Evolutionary conservation across 2,888 invertebrate species (phyloP).

Genomic region (Eumerus sabulonum): DNA sequence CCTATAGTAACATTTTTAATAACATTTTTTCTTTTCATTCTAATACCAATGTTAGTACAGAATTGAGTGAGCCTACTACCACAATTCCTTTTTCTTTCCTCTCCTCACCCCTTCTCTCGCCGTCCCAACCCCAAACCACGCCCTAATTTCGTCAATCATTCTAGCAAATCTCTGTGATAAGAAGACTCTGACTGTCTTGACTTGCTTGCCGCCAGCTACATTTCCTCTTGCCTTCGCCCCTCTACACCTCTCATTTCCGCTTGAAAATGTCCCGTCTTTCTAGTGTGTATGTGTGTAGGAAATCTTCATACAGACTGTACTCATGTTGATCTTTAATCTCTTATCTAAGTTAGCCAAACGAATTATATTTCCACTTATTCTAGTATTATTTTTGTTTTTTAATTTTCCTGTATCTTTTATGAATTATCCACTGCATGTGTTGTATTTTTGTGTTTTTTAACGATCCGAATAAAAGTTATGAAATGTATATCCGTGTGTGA

Average conservation of each 20-base stretch:
- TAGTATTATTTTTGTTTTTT: constrained; percentile 36
- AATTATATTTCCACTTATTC: constrained; percentile 47
- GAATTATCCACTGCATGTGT: constrained; percentile 54
- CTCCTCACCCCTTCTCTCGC: too few species aligned
- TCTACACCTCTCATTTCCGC: neutral
- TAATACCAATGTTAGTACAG: constrained; percentile 54
- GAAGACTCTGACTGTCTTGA: constrained; percentile 37
- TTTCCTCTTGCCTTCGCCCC: neutral
- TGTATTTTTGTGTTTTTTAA: constrained; percentile 42
- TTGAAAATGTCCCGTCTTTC: neutral
- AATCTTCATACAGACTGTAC: constrained; percentile 64
- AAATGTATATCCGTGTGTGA: constrained; percentile 20
- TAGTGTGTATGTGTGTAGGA: constrained; percentile 60
- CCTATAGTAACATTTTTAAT: constrained; percentile 25
- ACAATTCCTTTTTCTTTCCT: neutral
- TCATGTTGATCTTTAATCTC: constrained; percentile 52
- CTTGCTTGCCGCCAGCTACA: constrained; percentile 8
- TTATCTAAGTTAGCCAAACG: constrained; percentile 59
- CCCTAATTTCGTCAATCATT: neutral
- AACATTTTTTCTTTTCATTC: constrained; percentile 20
- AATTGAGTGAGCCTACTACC: constrained; percentile 41
- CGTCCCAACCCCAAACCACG: too few species aligned
- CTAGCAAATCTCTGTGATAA: constrained; percentile 61
- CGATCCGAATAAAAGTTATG: constrained; percentile 46
- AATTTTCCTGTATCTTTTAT: constrained; percentile 37